Evolutionary conservation across 1,140 invertebrate species (phyloP), one percentile per base, ranked within the genome.

Genomic region (Maconellicoccus hirsutus): DNA sequence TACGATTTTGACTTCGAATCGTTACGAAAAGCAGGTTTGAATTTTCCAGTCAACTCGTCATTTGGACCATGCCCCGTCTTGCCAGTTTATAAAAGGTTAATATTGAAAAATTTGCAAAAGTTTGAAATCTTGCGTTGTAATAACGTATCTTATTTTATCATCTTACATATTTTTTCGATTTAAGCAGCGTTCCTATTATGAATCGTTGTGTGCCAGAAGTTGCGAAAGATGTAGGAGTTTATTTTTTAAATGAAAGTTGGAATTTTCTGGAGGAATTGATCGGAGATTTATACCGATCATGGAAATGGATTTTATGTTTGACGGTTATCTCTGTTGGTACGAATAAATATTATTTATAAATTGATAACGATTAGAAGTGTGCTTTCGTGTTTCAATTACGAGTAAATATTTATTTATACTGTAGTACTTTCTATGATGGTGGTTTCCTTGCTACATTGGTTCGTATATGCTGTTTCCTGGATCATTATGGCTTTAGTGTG

Each of bases 211-310:
- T 96, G 74, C 93, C 93, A 22, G 86, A 86, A 72, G 78, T 81
- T 8, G 78, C 87, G 7, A 83, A 84, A 73, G 85, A 87, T 70
- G 82, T 80, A 19, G 86, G 90, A 77, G 83, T 94, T 71, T 93
- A 93, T 82, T 86, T 85, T 8, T 82, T 91, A 73, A 81, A 96
- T 8, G 94, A 94, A 78, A 89, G 86, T 75, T 93, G 91, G 86
- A 91, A 94, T 79, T 84, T 88, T 38, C 86, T 93, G 72, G 89
- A 94, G 78, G 90, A 94, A 81, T 86, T 94, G 77, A 81, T 96
- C 1, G 86, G 89, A 66, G 93, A 97, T 81, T 80, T 97, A 0
- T 94, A 92, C 76, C 86, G 87, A 75, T 90, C 90, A 27, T 94
- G 91, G 90, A 86, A 86, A 76, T 88, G 93, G 79, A 89, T 92